These are phyloP conservation scores for Brachyptera risi DNA, from an alignment of 2,888 invertebrate species.

Conservation along the genomic window DNA sequence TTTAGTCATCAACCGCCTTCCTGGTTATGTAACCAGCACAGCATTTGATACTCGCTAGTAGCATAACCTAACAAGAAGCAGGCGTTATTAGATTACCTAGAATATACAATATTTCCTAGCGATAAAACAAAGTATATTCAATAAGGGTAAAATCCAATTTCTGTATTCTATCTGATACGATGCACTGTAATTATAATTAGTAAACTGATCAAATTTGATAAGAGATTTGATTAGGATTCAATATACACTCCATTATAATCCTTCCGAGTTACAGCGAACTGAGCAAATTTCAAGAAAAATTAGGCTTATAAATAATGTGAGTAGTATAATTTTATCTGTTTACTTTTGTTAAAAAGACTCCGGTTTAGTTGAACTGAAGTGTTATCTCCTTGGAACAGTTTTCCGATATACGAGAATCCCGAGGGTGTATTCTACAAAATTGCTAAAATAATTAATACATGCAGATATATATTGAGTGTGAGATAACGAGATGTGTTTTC, in stretches of 20 bases:
- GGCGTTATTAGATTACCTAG: background rate
- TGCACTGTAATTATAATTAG: slow-evolving; percentile 7
- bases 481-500: no score
- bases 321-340: slow-evolving; percentile 16
- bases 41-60: background rate
- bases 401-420: background rate
- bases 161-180: slow-evolving; percentile 8
- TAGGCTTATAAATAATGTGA: slow-evolving; percentile 14
- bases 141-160: slow-evolving; percentile 6
- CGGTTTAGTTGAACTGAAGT: slow-evolving; percentile 7
- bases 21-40: background rate
- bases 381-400: slow-evolving; percentile 15
- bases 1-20: background rate
- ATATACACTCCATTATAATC: slow-evolving; percentile 5
- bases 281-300: slow-evolving; percentile 14
- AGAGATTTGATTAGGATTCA: slow-evolving; percentile 8
- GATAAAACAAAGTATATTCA: no score
- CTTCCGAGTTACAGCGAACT: slow-evolving; percentile 2
- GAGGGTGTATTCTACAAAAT: background rate
- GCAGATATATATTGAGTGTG: background rate
- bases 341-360: slow-evolving; percentile 7
- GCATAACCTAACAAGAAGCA: slow-evolving; percentile 2
- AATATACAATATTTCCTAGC: slow-evolving; percentile 15
- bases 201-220: slow-evolving; percentile 9
- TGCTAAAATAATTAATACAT: slow-evolving; percentile 9